Evolutionary conservation across 2,888 invertebrate genomes (phyloP).

Genomic region (Pristionchus fissidentatus): DNA sequence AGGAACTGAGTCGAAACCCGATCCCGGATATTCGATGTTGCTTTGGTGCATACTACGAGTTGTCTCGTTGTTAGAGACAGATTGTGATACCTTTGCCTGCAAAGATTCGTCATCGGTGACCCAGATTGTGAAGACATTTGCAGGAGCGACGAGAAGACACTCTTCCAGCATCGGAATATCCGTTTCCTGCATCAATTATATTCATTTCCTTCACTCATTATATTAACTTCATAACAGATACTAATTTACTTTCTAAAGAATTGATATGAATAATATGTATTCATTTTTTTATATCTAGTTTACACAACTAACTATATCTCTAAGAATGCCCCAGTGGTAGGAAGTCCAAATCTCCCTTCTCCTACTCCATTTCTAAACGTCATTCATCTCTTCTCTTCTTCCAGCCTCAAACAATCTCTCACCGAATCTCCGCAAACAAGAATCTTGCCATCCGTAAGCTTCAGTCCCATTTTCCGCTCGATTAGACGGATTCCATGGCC

Average conservation of each 20-base stretch:
- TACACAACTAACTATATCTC: no score
- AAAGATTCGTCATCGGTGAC: conserved; percentile 63
- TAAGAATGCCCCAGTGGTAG: no score
- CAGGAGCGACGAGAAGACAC: conserved; percentile 62
- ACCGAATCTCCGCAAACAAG: conserved; percentile 69
- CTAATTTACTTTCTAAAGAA: no score
- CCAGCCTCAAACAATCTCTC: background rate
- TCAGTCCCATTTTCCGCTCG: conserved; percentile 60
- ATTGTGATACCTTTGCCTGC: conserved; percentile 54
- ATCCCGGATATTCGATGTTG: background rate
- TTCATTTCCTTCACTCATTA: no score
- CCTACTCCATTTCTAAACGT: no score
- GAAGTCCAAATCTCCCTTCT: no score
- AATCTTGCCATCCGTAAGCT: conserved; percentile 64
- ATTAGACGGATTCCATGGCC: conserved; percentile 69
- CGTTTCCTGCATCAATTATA: conserved; percentile 54
- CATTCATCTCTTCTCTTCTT: background rate
- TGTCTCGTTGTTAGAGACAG: background rate
- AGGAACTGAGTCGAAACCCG: background rate
- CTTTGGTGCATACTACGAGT: background rate
- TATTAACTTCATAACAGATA: no score
- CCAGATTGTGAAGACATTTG: conserved; percentile 68
- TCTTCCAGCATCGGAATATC: conserved; percentile 73
- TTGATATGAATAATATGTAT: no score
- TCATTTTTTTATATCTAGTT: no score